A percentile compares a stretch with the other conserved stretches of the same genome.
These are phyloP conservation scores for Squalus acanthias DNA, from an alignment of 2,797 vertebrate species.

Conservation along the genomic window DNA sequence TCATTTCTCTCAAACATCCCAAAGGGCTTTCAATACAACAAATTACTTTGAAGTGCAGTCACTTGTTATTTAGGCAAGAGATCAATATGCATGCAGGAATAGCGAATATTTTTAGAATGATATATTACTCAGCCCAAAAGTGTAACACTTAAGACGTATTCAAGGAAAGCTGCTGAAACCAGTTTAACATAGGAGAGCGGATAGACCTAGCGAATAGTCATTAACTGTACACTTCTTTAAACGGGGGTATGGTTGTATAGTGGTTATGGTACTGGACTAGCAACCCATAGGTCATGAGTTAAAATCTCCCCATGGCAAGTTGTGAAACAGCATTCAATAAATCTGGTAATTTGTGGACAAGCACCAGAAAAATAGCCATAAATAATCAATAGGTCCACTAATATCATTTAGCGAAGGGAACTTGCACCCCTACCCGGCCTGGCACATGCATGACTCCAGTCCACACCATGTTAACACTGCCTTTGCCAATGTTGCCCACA, in stretches of 20 bases:
- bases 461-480: no score
- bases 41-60: neutral
- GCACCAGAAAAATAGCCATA: neutral
- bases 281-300: neutral
- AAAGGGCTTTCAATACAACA: neutral
- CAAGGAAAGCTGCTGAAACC: neutral
- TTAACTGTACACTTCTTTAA: neutral
- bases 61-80: neutral
- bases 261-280: neutral
- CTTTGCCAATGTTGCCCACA: no score
- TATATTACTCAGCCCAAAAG: neutral
- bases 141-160: neutral
- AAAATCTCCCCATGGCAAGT: neutral
- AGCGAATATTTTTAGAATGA: neutral
- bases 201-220: neutral
- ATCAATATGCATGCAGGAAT: neutral
- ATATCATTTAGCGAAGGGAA: neutral
- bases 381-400: neutral
- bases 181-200: neutral
- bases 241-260: neutral
- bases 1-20: slow-evolving; percentile 13
- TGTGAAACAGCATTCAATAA: neutral
- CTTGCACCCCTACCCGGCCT: no score
- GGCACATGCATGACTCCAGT: no score
- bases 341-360: neutral